phyloP scores from a whole-genome alignment of 2,888 invertebrate genomes.

The Blomia tropicalis region DNA sequence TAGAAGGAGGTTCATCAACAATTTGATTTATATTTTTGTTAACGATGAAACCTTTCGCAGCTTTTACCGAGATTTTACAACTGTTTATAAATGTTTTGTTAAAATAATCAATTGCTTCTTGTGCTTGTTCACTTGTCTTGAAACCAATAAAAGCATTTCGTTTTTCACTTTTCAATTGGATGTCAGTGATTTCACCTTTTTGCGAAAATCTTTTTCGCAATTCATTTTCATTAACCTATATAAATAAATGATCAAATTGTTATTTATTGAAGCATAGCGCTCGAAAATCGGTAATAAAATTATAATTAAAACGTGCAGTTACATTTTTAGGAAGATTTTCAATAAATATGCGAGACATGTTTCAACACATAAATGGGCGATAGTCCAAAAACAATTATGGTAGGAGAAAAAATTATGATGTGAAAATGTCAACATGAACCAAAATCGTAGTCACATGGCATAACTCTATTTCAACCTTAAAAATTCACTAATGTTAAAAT shows the following conservation, averaged over 20 bases:
- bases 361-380: no score
- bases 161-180: conserved; percentile 74
- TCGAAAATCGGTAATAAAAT: not conserved
- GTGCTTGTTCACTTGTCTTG: conserved; percentile 59
- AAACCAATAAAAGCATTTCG: conserved; percentile 85
- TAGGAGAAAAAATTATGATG: no score
- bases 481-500: not conserved
- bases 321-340: conserved; percentile 78
- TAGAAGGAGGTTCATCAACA: not conserved
- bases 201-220: conserved; percentile 56
- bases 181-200: conserved; percentile 73
- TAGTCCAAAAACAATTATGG: no score
- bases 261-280: not conserved
- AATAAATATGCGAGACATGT: conserved; percentile 69
- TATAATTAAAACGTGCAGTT: conserved; percentile 35
- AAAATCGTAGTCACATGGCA: not conserved
- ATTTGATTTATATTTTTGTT: conserved; percentile 1
- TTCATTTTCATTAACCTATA: conserved; percentile 58
- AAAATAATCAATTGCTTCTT: conserved; percentile 57
- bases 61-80: conserved; percentile 50
- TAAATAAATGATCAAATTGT: not conserved
- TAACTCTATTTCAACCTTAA: not conserved
- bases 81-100: conserved; percentile 71
- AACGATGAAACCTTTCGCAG: not conserved
- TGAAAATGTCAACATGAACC: no score